Base-by-base conservation (phyloP, 2,113 vertebrate genomes). In the Catharus minimus region DNA sequence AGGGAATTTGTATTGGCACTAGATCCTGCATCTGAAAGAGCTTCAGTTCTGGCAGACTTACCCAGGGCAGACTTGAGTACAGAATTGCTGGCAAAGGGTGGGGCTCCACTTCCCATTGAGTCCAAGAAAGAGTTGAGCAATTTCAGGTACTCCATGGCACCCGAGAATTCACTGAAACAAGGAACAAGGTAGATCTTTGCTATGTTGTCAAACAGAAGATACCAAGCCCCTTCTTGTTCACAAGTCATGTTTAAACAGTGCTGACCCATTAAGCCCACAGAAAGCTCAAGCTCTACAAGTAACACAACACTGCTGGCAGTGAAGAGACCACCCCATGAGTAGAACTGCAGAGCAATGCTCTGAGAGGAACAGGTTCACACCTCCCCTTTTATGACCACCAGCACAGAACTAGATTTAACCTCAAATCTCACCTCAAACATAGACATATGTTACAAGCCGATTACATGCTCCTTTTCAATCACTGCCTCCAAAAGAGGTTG, bases 71-170 rank as follows among this genome's bases (percentile, higher is more conserved):
- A 98, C 86, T 96, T 96, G 82, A 98, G 95, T n/a, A 97, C 95
- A 6, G 97, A 97, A 76, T 8, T 95, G 85, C 93, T 96, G 84
- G 96, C 96, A 77, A 97, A 97, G 27, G 97, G 97, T 0, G 97
- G 91, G 15, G 92, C 83, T 87, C 96, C 94, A 16, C 97, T 95
- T 62, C 97, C 97, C 95, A 98, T 97, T 0, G 97, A 98, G 86
- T 99, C 99, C 74, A 99, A 98, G 62, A 99, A 99, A 75, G 97
- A 98, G 89, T 98, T 99, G 91, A 99, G 96, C 93, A 99, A 91
- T 77, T 98, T 98, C 91, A 99, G 97, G 92, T 99, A 99, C 89
- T 99, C 98, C 85, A 99, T 93, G 24, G 99, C 98, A 57, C 96
- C 93, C 16, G 98, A 98, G 94, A 99, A 99, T 94, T 99, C 99